Percentiles rank a stretch among this genome's conserved stretches.
These are phyloP conservation scores for Scolopax rusticola DNA, from an alignment of 2,797 vertebrate species.

Conservation along the genomic window DNA sequence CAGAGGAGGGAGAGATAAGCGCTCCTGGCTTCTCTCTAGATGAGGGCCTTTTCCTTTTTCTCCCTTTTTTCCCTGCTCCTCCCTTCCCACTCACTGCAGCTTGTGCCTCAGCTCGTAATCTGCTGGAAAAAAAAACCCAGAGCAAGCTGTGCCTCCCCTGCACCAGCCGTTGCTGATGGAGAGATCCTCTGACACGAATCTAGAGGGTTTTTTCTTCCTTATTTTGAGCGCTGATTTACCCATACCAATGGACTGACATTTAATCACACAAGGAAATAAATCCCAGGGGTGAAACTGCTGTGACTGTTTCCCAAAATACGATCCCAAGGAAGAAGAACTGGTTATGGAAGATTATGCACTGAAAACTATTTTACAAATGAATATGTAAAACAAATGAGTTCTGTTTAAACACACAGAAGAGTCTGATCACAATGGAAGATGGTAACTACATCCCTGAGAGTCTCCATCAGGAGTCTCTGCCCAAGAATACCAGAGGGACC, in stretches of 20 bases:
- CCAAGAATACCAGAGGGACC: background rate
- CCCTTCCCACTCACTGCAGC: slow-evolving; percentile 56
- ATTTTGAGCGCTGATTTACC: background rate
- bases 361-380: background rate
- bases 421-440: background rate
- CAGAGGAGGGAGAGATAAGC: background rate
- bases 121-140: background rate
- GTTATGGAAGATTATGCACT: background rate
- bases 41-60: slow-evolving; percentile 19
- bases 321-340: slow-evolving; percentile 12
- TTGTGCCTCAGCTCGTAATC: slow-evolving; percentile 22
- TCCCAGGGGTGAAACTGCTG: slow-evolving; percentile 6
- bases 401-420: background rate
- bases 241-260: background rate
- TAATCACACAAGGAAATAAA: background rate
- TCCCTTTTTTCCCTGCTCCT: slow-evolving; percentile 13
- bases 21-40: background rate
- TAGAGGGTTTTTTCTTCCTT: background rate
- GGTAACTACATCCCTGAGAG: background rate
- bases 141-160: slow-evolving; percentile 57
- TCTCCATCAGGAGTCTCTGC: background rate
- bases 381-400: slow-evolving; percentile 8
- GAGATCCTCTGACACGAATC: slow-evolving; percentile 35
- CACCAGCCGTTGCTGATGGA: slow-evolving; percentile 20
- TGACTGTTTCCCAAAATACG: background rate